Base-by-base conservation (phyloP, 2,113 vertebrate species). In the Alouatta palliata region DNA sequence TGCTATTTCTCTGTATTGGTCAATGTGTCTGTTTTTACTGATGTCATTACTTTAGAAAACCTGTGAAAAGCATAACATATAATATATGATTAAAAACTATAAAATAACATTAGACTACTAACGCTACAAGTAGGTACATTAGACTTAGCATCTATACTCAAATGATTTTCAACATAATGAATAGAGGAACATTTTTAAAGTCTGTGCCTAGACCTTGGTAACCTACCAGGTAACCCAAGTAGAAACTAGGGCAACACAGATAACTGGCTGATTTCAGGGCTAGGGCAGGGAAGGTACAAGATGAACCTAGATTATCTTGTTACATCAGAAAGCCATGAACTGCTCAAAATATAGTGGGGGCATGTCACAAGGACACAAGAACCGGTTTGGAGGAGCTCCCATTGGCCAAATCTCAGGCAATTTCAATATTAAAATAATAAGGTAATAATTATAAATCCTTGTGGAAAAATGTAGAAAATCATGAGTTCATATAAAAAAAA, bases 131-230 rank as follows among this genome's bases (percentile, higher is more conserved):
- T 20, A 73, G 32, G 25, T 83, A 11, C 56, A 68, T 96, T 91
- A 94, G 21, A 93, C 35, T 54, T 92, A 87, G 21, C 58, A 94
- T 40, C 37, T 88, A 64, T 80, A 94, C 95, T 64, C 17, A 81
- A 81, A 56, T 87, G 45, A 76, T 86, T 89, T 93, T 66, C 52
- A 90, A 91, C 37, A 64, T 66, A 64, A 82, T 88, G 92, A 90
- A 76, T 87, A 80, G 30, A 52, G 49, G 54, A 80, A 68, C 47
- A 2, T 20, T 54, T 77, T 19, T 6, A 43, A 84, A 94, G 79
- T 66, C 56, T 70, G n/a, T 81, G 13, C 56, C 45, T 84, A 82
- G 11, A 49, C 1, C 61, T 86, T 61, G 54, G 27, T 82, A 3
- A 61, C 32, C 90, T 95, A 84, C 47, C 17, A 52, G 16, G 52